Conservation (phyloP, 2,797 vertebrate species). For the Aldrovandia affinis region DNA sequence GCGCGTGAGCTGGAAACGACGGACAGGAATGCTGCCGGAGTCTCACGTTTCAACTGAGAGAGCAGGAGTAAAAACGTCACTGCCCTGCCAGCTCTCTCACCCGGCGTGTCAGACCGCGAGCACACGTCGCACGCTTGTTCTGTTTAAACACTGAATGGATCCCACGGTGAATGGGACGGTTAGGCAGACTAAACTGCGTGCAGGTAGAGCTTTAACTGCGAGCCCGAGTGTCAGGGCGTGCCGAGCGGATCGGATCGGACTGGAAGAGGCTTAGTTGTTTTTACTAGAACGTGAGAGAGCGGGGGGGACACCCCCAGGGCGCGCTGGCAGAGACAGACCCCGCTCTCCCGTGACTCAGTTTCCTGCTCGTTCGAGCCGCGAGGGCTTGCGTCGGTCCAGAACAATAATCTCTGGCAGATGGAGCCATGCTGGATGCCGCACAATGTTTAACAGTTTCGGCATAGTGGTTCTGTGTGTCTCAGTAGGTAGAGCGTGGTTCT, state of each 20-base stretch:
- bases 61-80: slow-evolving; percentile 41
- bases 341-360: slow-evolving; percentile 44
- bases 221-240: slow-evolving; percentile 19
- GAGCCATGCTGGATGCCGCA: slow-evolving; percentile 18
- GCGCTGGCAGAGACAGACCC: slow-evolving; percentile 6
- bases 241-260: slow-evolving; percentile 22
- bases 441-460: too few relatives aligned
- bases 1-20: slow-evolving; percentile 41
- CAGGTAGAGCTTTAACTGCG: slow-evolving; percentile 46
- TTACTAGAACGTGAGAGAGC: too few relatives aligned
- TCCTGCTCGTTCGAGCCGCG: slow-evolving; percentile 37
- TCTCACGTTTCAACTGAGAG: slow-evolving; percentile 65
- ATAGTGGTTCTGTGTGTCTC: too few relatives aligned
- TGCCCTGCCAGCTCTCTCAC: slow-evolving; percentile 17
- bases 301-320: not conserved
- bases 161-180: slow-evolving; percentile 32
- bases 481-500: too few relatives aligned
- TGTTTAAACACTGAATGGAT: slow-evolving; percentile 39
- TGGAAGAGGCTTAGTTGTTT: slow-evolving; percentile 32
- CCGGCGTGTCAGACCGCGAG: slow-evolving; percentile 30
- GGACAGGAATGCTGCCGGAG: slow-evolving; percentile 60
- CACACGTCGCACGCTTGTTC: slow-evolving; percentile 34
- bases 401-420: slow-evolving; percentile 30
- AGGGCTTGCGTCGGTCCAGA: slow-evolving; percentile 35
- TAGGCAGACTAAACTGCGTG: slow-evolving; percentile 46